Base-by-base conservation (phyloP, 2,888 invertebrate species). In the Fragum sueziense region DNA sequence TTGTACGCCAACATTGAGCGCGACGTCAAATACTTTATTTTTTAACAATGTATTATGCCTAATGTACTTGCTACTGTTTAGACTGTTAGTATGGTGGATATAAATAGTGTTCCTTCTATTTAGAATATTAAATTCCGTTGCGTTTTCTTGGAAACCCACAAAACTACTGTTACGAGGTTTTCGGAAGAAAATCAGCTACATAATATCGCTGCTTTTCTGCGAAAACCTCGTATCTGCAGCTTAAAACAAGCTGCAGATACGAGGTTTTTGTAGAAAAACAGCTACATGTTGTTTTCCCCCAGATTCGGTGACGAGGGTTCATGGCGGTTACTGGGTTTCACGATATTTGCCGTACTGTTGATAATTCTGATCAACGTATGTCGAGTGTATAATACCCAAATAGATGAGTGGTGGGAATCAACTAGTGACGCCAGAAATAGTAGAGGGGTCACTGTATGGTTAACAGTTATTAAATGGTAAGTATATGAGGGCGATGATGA, bases 271-370 rank as follows among this genome's bases (percentile, higher is more conserved):
- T 47, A 20, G 47, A 6, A 22, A 57, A 57, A 57, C 22, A 2
- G 57, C 25, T n/a, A 57, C 20, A 22, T 57, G 1, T n/a, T n/a
- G 11, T 4, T 22, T 57, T 25, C 57, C 25, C 25, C 47, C 61
- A 84, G 82, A 81, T 88, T 88, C 72, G 88, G 88, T 0, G 87
- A 86, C 47, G 89, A 89, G 61, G 86, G 86, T 0, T 88, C 88
- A 2, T 77, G 84, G 72, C 77, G 89, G 6, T 70, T 89, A 17
- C 70, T 89, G 29, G 84, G 84, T 4, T 84, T 84, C 62, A 85
- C 88, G 4, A 51, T 88, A 4, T 71, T 88, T 25, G 86, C 82
- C 1, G 78, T 85, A 0, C 25, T 86, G 1, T 59, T 86, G 11
- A 51, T 84, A 11, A n/a, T 79, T 34, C n/a, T 79, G 47, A 47